Conservation (phyloP, 2,113 vertebrate species). For the Thermophis baileyi region DNA sequence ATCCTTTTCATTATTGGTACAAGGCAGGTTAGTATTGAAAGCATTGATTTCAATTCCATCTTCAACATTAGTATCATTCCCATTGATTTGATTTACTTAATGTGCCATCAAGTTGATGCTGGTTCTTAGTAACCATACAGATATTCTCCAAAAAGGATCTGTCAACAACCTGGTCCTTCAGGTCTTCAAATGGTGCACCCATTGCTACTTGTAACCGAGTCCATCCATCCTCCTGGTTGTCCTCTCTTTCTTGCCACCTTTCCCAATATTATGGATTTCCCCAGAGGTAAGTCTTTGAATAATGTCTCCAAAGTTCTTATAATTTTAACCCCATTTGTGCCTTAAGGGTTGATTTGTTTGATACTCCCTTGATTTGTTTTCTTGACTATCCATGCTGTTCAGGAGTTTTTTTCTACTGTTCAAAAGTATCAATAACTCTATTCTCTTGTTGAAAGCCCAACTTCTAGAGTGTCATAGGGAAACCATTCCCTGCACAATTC, state of each 20-base stretch:
- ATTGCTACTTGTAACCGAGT: neutral
- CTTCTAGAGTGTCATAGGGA: neutral
- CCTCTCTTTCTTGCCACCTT: neutral
- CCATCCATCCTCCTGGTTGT: neutral
- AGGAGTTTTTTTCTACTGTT: neutral
- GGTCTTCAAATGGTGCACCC: neutral
- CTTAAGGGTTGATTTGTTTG: too few relatives aligned
- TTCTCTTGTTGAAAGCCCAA: neutral
- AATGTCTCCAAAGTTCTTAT: neutral
- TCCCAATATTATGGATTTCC: neutral
- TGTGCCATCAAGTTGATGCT: neutral
- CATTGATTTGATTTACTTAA: neutral
- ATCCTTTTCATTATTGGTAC: neutral
- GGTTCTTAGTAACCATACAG: neutral
- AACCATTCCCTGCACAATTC: neutral
- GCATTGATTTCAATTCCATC: neutral
- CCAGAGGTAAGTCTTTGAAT: too few relatives aligned
- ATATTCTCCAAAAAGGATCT: neutral
- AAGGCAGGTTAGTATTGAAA: neutral
- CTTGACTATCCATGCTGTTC: neutral
- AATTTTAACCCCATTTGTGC: neutral
- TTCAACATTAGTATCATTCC: neutral
- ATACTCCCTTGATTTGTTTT: too few relatives aligned
- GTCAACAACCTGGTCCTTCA: neutral
- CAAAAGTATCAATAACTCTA: neutral